Evolutionary conservation across 1,140 invertebrate species (phyloP).

Genomic region (Gryon sp.): DNA sequence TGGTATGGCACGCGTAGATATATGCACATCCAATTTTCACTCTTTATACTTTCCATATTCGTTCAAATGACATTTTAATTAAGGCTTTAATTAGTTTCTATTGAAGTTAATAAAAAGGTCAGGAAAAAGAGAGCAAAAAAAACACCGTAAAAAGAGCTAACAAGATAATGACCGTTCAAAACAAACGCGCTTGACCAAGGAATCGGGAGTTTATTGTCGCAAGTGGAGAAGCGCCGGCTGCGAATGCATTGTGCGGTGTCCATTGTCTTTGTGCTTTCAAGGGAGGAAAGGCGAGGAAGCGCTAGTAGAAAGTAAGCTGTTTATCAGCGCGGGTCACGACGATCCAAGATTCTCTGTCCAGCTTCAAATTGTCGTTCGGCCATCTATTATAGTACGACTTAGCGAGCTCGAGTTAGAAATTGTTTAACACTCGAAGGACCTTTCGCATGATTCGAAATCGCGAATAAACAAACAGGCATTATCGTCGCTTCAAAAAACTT

Average conservation of each 20-base stretch:
- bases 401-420: conserved; percentile 48
- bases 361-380: conserved; percentile 50
- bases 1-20: conserved; percentile 22
- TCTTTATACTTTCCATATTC: conserved; percentile 47
- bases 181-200: conserved; percentile 24
- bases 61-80: conserved; percentile 45
- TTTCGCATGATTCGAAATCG: conserved; percentile 54
- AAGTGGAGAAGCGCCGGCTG: conserved; percentile 7
- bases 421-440: conserved; percentile 51
- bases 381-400: conserved; percentile 55
- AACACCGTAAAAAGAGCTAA: not conserved
- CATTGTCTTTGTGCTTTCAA: conserved; percentile 64
- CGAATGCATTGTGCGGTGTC: conserved; percentile 40
- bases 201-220: conserved; percentile 47
- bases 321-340: conserved; percentile 60
- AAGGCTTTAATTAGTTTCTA: conserved; percentile 47
- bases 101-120: conserved; percentile 8
- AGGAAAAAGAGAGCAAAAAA: not conserved
- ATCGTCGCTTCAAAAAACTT: conserved; percentile 1
- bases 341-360: conserved; percentile 39
- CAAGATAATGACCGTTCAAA: conserved; percentile 12
- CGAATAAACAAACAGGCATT: conserved; percentile 46
- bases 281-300: conserved; percentile 22
- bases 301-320: conserved; percentile 67
- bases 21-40: conserved; percentile 35